Base-by-base conservation (phyloP, 1,140 invertebrate genomes). In the Temnothorax longispinosus region DNA sequence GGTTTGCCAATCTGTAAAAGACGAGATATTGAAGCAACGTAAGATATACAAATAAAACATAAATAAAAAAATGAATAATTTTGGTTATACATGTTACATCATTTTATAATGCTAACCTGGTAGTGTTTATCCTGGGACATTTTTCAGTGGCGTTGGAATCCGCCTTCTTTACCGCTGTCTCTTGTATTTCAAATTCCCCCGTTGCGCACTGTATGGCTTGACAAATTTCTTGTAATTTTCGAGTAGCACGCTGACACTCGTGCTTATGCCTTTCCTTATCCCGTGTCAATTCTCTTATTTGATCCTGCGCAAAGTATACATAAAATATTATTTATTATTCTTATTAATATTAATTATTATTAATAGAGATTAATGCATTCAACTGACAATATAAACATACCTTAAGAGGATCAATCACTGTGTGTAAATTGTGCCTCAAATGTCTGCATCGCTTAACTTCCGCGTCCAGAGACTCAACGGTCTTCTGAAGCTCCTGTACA, bases 61-160 rank as follows among this genome's bases (percentile, higher is more conserved):
- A 78, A 54, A 74, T 27, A 27, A 27, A 27, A 27, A 75, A 50
- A 87, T 32, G 21, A 41, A 38, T 27, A 50, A 52, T 65, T 52
- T 71, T 41, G 60, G 74, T 60, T 18, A n/a, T 44, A 77, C 50
- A 76, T n/a, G 84, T 72, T 60, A 82, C 2, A 76, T 54, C 13
- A 71, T 15, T 67, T 38, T 27, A 21, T 27, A 71, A 69, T 65
- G 64, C 21, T 74, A 88, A 95, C 96, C 94, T 95, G 2, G 93
- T 90, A 15, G 95, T 95, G 0, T 95, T 89, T 27, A 96, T 93
- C 82, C 96, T 93, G 0, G 93, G 85, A 64, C 95, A 96, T 52
- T 94, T 86, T 74, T 88, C 89, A 54, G 92, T 87, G 50, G 96
- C 96, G 50, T 93, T 88, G 21, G 56, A 71, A 18, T 92, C 58